phyloP scores from a whole-genome alignment of 2,113 vertebrate genomes.

The Neogobius melanostomus region DNA sequence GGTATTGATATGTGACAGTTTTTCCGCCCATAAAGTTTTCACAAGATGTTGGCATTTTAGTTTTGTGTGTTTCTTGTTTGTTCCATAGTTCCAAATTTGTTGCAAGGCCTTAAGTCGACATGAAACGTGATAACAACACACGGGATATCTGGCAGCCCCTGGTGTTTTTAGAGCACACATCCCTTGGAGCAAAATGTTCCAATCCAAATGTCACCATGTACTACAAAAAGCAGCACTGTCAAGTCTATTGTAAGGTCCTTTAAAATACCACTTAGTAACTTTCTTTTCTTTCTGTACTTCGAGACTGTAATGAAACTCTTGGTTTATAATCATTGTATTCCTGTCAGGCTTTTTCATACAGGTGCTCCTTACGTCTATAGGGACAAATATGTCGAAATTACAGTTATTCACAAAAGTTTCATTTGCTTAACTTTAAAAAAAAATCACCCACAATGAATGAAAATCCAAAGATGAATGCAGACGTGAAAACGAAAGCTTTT shows the following conservation, averaged over 20 bases:
- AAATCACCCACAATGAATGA: no score
- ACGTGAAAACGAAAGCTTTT: no score
- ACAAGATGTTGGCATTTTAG: slow-evolving; percentile 1
- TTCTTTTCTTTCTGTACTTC: background rate
- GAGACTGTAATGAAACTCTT: no score
- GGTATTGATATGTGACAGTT: no score
- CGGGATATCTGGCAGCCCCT: slow-evolving; percentile 39
- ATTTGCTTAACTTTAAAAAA: no score
- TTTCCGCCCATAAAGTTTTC: no score
- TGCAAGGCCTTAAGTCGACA: slow-evolving; percentile 33
- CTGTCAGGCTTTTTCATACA: no score
- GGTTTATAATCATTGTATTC: no score
- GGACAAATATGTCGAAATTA: no score
- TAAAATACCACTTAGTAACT: background rate
- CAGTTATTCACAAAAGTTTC: no score
- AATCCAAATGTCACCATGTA: slow-evolving; percentile 42
- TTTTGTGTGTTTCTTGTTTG: slow-evolving; percentile 22
- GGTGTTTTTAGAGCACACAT: slow-evolving; percentile 16
- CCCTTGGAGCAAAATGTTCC: slow-evolving; percentile 22
- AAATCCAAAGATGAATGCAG: no score
- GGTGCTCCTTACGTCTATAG: no score
- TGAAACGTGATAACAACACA: slow-evolving; percentile 37
- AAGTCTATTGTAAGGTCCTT: slow-evolving; percentile 12
- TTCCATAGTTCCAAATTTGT: slow-evolving; percentile 10
- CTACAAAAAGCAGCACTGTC: slow-evolving; percentile 31